Percentiles rank a stretch among this genome's conserved stretches.
These are phyloP conservation scores for Drosophila kohkoa DNA, from an alignment of 1,140 invertebrate species.

Conservation along the genomic window DNA sequence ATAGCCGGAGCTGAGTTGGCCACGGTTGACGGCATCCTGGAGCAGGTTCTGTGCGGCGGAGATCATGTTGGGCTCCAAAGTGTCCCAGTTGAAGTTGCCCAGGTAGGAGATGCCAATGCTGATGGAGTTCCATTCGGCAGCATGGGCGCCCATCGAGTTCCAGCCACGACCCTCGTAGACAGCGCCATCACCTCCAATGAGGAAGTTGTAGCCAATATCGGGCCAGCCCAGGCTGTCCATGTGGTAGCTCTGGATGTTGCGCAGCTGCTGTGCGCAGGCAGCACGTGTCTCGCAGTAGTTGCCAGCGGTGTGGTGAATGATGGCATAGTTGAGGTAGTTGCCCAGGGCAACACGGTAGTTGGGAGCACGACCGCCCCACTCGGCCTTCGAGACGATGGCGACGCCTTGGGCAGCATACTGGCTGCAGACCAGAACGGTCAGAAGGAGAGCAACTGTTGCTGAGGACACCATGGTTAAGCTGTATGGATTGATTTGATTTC, in stretches of 20 bases:
- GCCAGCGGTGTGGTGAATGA: conserved; percentile 90
- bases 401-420: conserved; percentile 56
- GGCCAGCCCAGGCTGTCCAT: conserved; percentile 87
- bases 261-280: conserved; percentile 86
- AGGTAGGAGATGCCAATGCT: conserved; percentile 88
- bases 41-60: conserved; percentile 87
- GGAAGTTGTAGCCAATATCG: conserved; percentile 89
- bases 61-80: conserved; percentile 65
- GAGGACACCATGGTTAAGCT: conserved; percentile 53
- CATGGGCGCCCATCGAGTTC: conserved; percentile 88
- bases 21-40: conserved; percentile 86
- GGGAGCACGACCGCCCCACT: conserved; percentile 87
- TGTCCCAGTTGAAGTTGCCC: conserved; percentile 85
- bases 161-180: conserved; percentile 90
- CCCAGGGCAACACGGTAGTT: conserved; percentile 79
- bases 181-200: conserved; percentile 86
- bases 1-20: conserved; percentile 87
- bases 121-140: conserved; percentile 87
- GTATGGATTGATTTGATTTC: conserved; percentile 1
- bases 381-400: conserved; percentile 85
- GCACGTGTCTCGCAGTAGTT: conserved; percentile 85
- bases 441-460: conserved; percentile 34
- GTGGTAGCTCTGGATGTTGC: conserved; percentile 86
- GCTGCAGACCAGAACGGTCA: conserved; percentile 53
- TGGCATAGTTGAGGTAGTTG: conserved; percentile 88